Evolutionary conservation across 2,113 vertebrate species (phyloP).

Genomic region (Cyanoliseus patagonus): DNA sequence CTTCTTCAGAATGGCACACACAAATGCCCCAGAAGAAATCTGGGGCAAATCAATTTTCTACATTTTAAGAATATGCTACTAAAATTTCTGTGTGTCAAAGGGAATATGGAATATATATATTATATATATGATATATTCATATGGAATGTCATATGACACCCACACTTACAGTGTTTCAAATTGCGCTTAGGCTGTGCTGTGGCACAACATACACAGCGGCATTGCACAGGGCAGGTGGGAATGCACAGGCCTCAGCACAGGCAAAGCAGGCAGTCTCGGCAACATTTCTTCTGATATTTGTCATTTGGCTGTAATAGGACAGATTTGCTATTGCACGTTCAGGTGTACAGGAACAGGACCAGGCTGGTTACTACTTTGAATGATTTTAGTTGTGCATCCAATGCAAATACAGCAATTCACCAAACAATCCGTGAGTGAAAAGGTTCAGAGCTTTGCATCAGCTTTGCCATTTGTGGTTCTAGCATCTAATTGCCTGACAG

Average conservation of each 20-base stretch:
- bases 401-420: not conserved
- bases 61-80: not conserved
- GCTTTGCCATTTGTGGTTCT: not conserved
- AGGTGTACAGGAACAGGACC: slow-evolving; percentile 21
- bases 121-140: not conserved
- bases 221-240: slow-evolving; percentile 42
- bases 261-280: not conserved
- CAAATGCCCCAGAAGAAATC: not conserved
- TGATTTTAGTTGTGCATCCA: not conserved
- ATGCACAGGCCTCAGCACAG: not conserved
- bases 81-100: not conserved
- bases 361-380: slow-evolving; percentile 1
- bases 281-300: not conserved
- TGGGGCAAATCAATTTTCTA: not conserved
- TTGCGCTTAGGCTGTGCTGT: not conserved
- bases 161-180: slow-evolving; percentile 6
- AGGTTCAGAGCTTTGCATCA: not conserved
- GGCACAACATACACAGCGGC: not conserved
- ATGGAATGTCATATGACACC: not conserved
- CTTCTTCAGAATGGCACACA: not conserved
- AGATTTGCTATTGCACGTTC: not conserved
- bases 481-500: not conserved
- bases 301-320: slow-evolving; percentile 24
- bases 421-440: not conserved
- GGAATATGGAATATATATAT: not conserved